Evolutionary conservation across 2,797 vertebrate species (phyloP).

Genomic region (Ceryle rudis): DNA sequence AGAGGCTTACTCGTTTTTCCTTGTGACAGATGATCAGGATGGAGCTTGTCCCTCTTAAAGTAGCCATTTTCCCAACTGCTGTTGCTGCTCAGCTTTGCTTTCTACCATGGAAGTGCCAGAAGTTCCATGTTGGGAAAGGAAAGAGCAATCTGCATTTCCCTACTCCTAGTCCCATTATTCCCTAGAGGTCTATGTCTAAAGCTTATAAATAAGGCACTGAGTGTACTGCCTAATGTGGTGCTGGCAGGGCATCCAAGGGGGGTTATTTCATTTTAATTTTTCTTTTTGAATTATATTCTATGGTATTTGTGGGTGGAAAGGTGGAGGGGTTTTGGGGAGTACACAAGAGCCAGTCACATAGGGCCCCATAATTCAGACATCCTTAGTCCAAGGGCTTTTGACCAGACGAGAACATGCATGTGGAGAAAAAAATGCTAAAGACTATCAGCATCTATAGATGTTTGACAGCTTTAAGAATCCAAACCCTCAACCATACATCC

Average conservation of each 20-base stretch:
- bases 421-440: not conserved
- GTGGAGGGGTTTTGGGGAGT: not conserved
- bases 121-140: not conserved
- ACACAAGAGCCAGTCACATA: not conserved
- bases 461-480: not conserved
- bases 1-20: not conserved
- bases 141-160: not conserved
- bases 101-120: not conserved
- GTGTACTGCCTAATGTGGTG: not conserved
- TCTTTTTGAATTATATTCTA: not conserved
- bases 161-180: not conserved
- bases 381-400: not conserved
- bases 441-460: not conserved
- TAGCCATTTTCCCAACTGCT: not conserved
- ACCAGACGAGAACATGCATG: not conserved
- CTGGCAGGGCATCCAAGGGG: not conserved
- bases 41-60: not conserved
- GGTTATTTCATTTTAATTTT: not conserved
- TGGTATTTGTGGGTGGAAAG: not conserved
- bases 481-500: not conserved
- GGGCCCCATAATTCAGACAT: not conserved
- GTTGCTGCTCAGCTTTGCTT: not conserved
- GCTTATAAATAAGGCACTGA: not conserved
- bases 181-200: not conserved
- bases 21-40: not conserved